Base-by-base conservation (phyloP, 2,797 vertebrate genomes). In the Leucoraja ocellata region DNA sequence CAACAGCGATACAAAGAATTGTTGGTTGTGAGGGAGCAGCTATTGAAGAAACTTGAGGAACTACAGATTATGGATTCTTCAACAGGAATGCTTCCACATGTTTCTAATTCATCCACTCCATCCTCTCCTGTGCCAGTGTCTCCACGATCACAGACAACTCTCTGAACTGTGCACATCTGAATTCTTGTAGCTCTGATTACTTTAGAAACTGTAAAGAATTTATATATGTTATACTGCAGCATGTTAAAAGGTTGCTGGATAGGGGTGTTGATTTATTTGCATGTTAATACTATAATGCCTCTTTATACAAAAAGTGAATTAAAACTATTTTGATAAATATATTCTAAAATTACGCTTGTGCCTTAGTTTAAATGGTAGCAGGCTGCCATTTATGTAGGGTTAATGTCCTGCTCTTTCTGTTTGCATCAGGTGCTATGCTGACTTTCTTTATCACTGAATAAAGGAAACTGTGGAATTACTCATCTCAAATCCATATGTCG, bases 1-100 rank as follows among this genome's bases (percentile, higher is more conserved):
- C 98, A 99, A 94, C 98, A 99, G 95, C 98, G 98, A 93, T 99
- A 99, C 95, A 96, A 97, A 96, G 99, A 99, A 95, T 97, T 99
- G 71, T 93, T 99, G 93, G 98, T 98, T 0, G 94, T 99, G 94
- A 96, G 98, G 0, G 98, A 99, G 4, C 98, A 99, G 94, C 99
- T 99, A 95, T 96, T 99, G 94, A 98, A 97, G 96, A 98, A 98
- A 94, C 97, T 99, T 54, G 98, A 99, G 96, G 98, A 98, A 94
- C 95, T 99, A 63, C 97, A 99, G 95, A 96, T 98, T 21, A 97
- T 97, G 36, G 98, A 97, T 96, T 97, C 98, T 32, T 78, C 90
- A 1, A 74, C 36, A 92, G 36, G 39, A 76, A 92, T 92, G 68
- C 71, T 76, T 76, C 68, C 98, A 91, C 98, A 96, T 93, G 96